Base-by-base conservation (phyloP, 2,797 vertebrate genomes). In the Parauchenoglanis punctatus region DNA sequence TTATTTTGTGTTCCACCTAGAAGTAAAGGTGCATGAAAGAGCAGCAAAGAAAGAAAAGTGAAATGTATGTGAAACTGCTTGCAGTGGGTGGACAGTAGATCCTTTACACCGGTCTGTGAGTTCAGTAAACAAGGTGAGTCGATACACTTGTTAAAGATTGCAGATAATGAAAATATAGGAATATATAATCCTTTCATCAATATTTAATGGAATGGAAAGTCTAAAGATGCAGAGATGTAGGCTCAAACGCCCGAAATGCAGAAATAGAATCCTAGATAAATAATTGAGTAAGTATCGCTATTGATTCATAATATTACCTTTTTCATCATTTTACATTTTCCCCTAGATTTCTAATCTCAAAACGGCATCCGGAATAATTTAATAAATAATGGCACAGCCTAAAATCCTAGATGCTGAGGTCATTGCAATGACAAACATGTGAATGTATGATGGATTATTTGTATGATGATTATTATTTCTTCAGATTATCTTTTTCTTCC, bases 141-240 rank as follows among this genome's bases (percentile, higher is more conserved):
- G 52, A 91, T 90, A 86, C 89, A 91, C 89, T 90, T 91, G 89
- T 90, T 91, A 89, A 90, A 90, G 89, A 90, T 90, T 86, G 90
- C 86, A 90, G 90, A 91, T 91, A 90, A 90, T 90, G 89, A 91
- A 91, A 91, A 91, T 90, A 90, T 90, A 87, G 83, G 65, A 90
- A 90, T 88, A 91, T 89, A 88, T 90, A 91, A 88, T 89, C 85
- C 40, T 59, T 11, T 80, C 80, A 78, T 91, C 67, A 90, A 91
- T 91, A 86, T 89, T 91, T 90, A 86, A 91, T 91, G 89, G 85
- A 80, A 78, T 76, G 67, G 59, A 88, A 88, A 89, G 88, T 67
- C 87, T 63, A 67, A 80, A 86, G 77, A 90, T 87, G 87, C 80
- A 89, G 68, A 87, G 87, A 86, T 83, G 44, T 82, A 86, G 77